Evolutionary conservation across 30 jellyfish, hydroid and myxozoan species (phyloP), one percentile per base, ranked within the genome.

Genomic region (Sanderia malayensis): DNA sequence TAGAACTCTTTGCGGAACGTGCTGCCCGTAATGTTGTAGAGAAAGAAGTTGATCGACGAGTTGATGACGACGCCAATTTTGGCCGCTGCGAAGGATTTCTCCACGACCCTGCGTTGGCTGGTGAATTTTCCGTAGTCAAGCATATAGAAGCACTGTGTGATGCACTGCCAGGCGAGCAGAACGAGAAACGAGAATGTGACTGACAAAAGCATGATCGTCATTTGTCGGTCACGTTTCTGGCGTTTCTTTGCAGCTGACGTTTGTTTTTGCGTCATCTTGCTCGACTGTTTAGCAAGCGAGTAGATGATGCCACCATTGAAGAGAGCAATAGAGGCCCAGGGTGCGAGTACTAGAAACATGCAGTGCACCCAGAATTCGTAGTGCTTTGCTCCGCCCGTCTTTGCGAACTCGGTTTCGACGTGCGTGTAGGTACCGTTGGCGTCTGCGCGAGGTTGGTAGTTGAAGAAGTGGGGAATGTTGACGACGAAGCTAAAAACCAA

Each of bases 281-380:
- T 49, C 9, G 63, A 74, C 15, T 81, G 62, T 33, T 52, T 18
- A 26, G 13, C 49, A 73, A 86, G 19, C 26, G 82, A 58, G 79
- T 67, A 70, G 45, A 86, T 74, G 55, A 86, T 86, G 67, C 79
- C 23, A 46, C 74, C 83, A 67, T 86, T 86, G 22, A 64, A 41
- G 46, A 34, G 28, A 9, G 85, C 41, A 18, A 86, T 74, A 26
- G 68, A 26, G 34, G 63, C 44, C 96, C 96, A 86, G 4, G 96
- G 96, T 17, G 66, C 85, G 20, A 86, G 78, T 21, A 86, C 93
- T 20, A 86, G 72, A 21, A 79, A 4, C 70, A 86, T 86, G 80
- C 96, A 86, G 58, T 86, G 96, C 25, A 79, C 74, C 96, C 96
- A 86, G 57, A 86, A 79, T 75, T 86, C 89, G 67, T 86, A 86